Base-by-base conservation (phyloP, 1,140 invertebrate genomes). In the Halesus radiatus region DNA sequence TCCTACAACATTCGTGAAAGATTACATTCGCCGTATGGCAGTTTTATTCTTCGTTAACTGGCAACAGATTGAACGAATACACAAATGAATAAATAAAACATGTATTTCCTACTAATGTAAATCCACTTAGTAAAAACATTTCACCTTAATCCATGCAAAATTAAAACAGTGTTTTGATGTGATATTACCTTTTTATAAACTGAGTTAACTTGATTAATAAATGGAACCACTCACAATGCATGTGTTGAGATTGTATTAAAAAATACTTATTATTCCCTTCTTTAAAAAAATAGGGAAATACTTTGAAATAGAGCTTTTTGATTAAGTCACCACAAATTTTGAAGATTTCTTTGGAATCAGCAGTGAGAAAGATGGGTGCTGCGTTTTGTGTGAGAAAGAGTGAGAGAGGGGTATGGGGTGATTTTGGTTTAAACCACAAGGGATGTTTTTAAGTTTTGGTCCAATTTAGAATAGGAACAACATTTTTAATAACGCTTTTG, bases 1-100 rank as follows among this genome's bases (percentile, higher is more conserved):
- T 60, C 23, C n/a, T 7, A 60, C 56, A 1, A 60, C 56, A 60
- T 60, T 60, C 10, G 20, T 60, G 23, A 60, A 60, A 13, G 18
- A 22, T 60, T 23, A 60, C 56, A 23, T 60, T 60, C 23, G 20
- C 56, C 56, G 56, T 60, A 60, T 60, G 56, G 56, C 18, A 23
- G 56, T 23, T 23, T 22, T 23, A 16, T 13, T 13, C 56, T 60
- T 60, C 56, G 18, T 20, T 23, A 23, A n/a, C 56, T 60, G 2
- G 18, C 56, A 20, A 60, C 18, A 60, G 56, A 45, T 60, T 60
- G 23, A 60, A 60, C 56, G 15, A 8, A 60, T 22, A 18, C 56
- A 23, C 18, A 22, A 60, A 60, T 58, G 8, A n/a, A n/a, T n/a
- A 20, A 60, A 60, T 10, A 22, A 22, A 60, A 13, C 6, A 60